A percentile compares a stretch with the other conserved stretches of the same genome.
Evolutionary conservation across 2,888 invertebrate species (phyloP).

Genomic region (Melanchra persicariae): DNA sequence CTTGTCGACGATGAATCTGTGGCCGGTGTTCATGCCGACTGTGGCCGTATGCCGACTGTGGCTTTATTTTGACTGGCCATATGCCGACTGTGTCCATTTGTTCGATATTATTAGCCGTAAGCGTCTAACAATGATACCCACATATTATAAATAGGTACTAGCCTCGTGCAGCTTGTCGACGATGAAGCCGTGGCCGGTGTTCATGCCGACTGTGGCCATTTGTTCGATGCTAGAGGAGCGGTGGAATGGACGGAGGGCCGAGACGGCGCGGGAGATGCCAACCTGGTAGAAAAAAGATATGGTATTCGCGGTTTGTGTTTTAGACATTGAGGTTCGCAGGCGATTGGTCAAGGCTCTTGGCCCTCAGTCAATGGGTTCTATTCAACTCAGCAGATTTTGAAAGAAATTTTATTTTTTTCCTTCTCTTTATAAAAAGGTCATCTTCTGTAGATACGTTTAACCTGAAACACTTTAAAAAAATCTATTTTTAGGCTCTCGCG

Average conservation of each 20-base stretch:
- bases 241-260: constrained; percentile 92
- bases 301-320: too few relatives aligned
- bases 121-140: constrained; percentile 17
- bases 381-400: too few relatives aligned
- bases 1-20: constrained; percentile 87
- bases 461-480: too few relatives aligned
- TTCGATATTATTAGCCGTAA: background rate
- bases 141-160: constrained; percentile 56
- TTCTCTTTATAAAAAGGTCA: too few relatives aligned
- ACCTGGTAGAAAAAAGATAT: constrained; percentile 75
- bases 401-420: too few relatives aligned
- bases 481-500: too few relatives aligned
- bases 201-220: constrained; percentile 91
- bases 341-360: too few relatives aligned
- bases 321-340: too few relatives aligned
- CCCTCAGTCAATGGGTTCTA: too few relatives aligned
- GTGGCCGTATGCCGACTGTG: constrained; percentile 75
- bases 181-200: constrained; percentile 92
- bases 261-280: constrained; percentile 94
- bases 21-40: constrained; percentile 94
- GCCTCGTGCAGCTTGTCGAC: constrained; percentile 87
- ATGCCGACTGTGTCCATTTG: background rate
- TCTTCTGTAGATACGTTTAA: too few relatives aligned
- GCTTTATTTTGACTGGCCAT: background rate
- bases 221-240: constrained; percentile 85